phyloP scores from a whole-genome alignment of 2,113 vertebrate species.

The Orthochromis indermauri region DNA sequence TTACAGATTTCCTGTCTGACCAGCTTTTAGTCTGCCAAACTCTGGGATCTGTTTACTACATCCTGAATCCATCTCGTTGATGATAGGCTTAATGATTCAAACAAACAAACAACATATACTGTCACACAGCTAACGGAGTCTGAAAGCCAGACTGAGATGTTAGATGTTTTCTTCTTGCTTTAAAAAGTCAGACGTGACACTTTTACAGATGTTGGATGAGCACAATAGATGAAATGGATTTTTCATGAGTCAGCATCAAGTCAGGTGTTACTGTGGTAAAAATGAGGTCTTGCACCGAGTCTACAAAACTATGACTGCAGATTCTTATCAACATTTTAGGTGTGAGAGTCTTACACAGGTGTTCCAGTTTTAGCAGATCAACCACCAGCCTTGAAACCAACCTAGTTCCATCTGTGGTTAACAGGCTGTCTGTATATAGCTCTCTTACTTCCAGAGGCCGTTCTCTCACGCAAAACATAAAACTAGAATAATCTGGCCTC shows the following conservation, averaged over 20 bases:
- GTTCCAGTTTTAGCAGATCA: not conserved
- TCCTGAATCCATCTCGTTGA: not conserved
- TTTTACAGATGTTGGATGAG: not conserved
- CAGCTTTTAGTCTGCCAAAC: not conserved
- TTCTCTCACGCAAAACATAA: not conserved
- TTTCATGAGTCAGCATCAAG: not conserved
- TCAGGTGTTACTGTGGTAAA: not conserved
- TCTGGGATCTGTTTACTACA: not conserved
- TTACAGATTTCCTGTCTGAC: not conserved
- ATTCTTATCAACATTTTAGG: not conserved
- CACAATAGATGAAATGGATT: not conserved
- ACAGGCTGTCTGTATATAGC: rapidly evolving
- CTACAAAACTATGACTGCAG: not conserved
- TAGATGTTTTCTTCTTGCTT: not conserved
- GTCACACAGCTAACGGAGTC: not conserved
- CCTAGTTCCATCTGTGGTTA: not conserved
- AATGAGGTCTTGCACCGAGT: not conserved
- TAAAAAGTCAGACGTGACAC: not conserved
- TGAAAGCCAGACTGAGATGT: not conserved
- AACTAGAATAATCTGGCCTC: not conserved
- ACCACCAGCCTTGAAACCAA: not conserved
- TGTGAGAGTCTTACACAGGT: not conserved
- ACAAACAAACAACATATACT: not conserved
- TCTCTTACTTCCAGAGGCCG: not conserved
- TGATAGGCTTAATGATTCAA: rapidly evolving